Conservation (phyloP, 92 coral and sea anemone species). For the Hydrozoanthus gracilis region DNA sequence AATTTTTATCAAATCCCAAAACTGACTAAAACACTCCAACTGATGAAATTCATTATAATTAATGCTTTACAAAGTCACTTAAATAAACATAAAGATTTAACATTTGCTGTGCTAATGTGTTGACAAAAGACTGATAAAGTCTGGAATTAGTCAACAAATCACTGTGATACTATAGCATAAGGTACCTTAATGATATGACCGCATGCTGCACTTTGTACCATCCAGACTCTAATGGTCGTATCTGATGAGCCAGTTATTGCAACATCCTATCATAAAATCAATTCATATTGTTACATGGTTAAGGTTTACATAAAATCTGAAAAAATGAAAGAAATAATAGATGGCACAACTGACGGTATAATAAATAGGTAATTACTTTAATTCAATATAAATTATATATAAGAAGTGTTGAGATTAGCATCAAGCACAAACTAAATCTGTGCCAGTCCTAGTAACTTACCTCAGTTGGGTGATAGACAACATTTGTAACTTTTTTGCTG, state of each 20-base stretch:
- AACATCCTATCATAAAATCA: conserved; percentile 70
- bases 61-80: no score
- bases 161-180: neutral
- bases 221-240: conserved; percentile 95
- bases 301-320: no score
- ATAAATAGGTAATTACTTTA: no score
- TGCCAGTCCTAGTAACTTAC: conserved; percentile 37
- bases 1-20: no score
- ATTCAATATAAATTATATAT: no score
- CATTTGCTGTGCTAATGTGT: neutral
- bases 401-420: no score
- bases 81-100: neutral
- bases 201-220: conserved; percentile 79
- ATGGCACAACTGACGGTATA: no score
- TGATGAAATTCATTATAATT: no score
- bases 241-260: conserved; percentile 96
- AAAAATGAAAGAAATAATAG: no score
- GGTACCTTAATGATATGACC: conserved; percentile 85
- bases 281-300: no score
- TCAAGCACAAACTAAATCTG: no score
- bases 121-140: neutral
- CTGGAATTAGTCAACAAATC: neutral
- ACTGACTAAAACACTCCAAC: no score
- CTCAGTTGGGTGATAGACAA: conserved; percentile 97
- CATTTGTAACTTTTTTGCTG: conserved; percentile 96